Base-by-base conservation (phyloP, 2,113 vertebrate species). In the Bujurquina vittata region DNA sequence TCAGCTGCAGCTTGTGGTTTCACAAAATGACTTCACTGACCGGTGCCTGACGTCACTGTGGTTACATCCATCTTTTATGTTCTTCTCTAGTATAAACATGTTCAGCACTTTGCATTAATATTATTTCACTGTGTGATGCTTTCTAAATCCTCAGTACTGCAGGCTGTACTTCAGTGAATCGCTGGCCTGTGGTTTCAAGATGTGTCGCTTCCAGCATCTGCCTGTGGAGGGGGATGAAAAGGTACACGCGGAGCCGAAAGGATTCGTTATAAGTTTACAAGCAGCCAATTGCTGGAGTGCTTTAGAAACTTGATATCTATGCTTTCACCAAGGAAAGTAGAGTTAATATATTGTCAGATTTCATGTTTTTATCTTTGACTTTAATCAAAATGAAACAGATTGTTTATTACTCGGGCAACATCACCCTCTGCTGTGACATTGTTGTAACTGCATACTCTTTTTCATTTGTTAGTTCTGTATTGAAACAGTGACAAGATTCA, bases 141-240 rank as follows among this genome's bases (percentile, higher is more conserved):
- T 10, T 29, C 37, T 62, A 10, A 55, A 72, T 54, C 31, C 87
- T 73, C 93, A 96, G 95, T 99, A 98, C 52, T 99, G 97, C 95
- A 95, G 91, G 87, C 94, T 87, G 20, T 97, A 97, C 92, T 99
- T 99, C 93, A 96, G 93, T 86, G 96, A 96, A 11, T 89, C 95
- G 17, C 87, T 93, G 85, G 93, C 93, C 31, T 99, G 98, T 89
- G 67, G 84, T 8, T 95, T 94, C 92, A 75, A 87, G 76, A 79
- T 80, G 2, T 99, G 98, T 85, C 90, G 95, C 83, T 99, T 95
- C 92, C 84, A 76, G 23, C 98, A 99, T 54, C 89, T 97, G 33
- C 97, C 96, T 61, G 63, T 89, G 65, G 87, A 96, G 67, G 95
- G 94, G 0, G 95, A 98, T 88, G 97, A 98, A 91, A 97, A 97